These are phyloP conservation scores for Chaetura pelagica DNA, from an alignment of 2,113 vertebrate genomes.

Conservation along the genomic window DNA sequence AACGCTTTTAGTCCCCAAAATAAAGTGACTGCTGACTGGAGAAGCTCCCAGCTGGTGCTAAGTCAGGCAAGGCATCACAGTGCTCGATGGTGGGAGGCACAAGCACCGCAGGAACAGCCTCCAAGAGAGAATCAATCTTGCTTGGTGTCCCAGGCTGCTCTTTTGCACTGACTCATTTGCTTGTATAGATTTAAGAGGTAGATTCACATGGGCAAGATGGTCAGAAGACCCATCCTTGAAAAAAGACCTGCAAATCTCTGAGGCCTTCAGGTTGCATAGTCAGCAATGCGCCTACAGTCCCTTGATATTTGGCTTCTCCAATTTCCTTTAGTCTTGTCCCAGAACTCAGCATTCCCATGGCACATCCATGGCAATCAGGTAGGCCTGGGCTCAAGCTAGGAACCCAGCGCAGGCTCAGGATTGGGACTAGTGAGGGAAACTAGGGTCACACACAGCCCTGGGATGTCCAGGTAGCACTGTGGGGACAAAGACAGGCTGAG, in stretches of 20 bases:
- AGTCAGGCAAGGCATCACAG: background rate
- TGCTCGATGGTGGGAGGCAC: fast-evolving
- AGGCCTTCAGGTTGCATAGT: background rate
- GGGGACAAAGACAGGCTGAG: background rate
- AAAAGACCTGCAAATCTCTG: background rate
- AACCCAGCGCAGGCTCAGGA: background rate
- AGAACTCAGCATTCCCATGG: background rate
- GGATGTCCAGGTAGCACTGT: too few species aligned
- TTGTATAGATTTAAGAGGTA: too few species aligned
- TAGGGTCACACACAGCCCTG: background rate
- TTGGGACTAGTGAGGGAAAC: background rate
- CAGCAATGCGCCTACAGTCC: background rate
- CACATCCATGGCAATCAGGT: background rate
- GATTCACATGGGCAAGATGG: background rate
- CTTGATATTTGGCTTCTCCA: background rate
- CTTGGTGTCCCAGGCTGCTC: background rate
- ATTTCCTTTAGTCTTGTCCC: background rate
- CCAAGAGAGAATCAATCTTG: background rate
- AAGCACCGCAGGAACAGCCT: background rate
- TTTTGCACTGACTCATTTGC: background rate
- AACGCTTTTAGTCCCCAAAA: background rate
- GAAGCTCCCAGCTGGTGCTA: background rate
- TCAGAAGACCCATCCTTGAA: background rate
- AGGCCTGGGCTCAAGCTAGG: background rate
- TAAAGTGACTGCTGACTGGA: too few species aligned